A percentile compares a stretch with the other conserved stretches of the same genome.
phyloP scores from a whole-genome alignment of 2,113 vertebrate genomes.

The Crotalus viridis region DNA sequence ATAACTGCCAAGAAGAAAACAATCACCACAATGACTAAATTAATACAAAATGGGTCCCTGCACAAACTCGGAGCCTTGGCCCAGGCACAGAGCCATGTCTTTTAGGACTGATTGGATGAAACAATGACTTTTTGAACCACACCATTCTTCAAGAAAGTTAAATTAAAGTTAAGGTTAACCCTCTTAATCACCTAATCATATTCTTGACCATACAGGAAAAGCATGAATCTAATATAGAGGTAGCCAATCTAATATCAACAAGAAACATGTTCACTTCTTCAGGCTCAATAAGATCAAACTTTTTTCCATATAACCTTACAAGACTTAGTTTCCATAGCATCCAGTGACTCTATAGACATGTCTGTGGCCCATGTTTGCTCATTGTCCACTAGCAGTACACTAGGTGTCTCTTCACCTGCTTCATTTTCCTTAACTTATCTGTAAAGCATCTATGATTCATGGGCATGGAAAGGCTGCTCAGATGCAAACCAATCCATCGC shows the following conservation, averaged over 20 bases:
- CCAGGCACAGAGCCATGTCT: not conserved
- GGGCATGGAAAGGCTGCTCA: not conserved
- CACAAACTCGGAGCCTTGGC: not conserved
- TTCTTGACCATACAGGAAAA: not conserved
- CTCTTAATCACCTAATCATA: not conserved
- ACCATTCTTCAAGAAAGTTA: not conserved
- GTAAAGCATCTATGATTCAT: not conserved
- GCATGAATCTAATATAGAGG: not conserved
- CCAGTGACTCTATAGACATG: not conserved
- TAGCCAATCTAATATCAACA: not conserved
- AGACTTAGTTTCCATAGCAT: not conserved
- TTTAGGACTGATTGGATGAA: not conserved
- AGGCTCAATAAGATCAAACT: not conserved
- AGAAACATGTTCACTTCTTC: not conserved
- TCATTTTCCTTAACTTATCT: not conserved
- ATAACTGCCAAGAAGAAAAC: not conserved
- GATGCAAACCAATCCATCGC: too few species aligned
- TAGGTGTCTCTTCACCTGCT: not conserved
- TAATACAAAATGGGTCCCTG: not conserved
- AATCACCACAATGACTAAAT: not conserved
- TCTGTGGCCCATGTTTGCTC: not conserved
- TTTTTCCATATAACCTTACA: not conserved
- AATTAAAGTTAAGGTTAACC: too few species aligned
- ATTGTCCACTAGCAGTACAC: not conserved
- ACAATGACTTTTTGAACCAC: not conserved